Evolutionary conservation across 2,113 vertebrate genomes (phyloP), one percentile per base, ranked within the genome.

Genomic region (Penelope pileata): DNA sequence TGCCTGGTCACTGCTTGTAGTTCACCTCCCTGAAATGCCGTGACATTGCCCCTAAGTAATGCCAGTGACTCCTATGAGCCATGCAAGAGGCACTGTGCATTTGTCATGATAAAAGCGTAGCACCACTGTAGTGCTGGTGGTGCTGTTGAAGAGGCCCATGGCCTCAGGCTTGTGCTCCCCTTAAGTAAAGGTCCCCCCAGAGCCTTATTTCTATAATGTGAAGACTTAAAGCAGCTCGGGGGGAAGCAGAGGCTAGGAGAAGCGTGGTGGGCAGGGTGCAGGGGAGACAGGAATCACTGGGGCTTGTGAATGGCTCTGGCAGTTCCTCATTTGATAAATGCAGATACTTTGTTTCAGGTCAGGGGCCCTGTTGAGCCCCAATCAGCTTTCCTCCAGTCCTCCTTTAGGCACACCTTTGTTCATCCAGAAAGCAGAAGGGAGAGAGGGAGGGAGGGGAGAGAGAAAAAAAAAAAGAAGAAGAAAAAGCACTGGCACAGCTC

Each of bases 31-130:
- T 67, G 40, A 68, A 51, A 70, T 68, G 40, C 10, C 29, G 45
- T 43, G 27, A 18, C 12, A 36, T 13, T 32, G 5, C 24, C 30
- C 4, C 0, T 6, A 58, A 42, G 42, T 8, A 9, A 3, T 12
- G 9, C 30, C 8, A 30, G n/a, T 8, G 7, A 12, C 16, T 51
- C 12, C 26, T 63, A 11, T 3, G 43, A 48, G n/a, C 67, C 53
- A 4, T 12, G 21, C 19, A 56, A 69, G 34, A 86, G n/a, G 24
- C 34, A 38, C 21, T 16, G 17, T 43, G 10, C 3, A 8, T 29
- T 47, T 48, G 22, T 13, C 58, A 21, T 18, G n/a, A n/a, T 36
- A 48, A 62, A 66, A 7, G 23, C 18, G 26, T 10, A 63, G 79
- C 23, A 54, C 12, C 27, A 45, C 9, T 23, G 42, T 24, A 53